Evolutionary conservation across 2,888 invertebrate genomes (phyloP).

Genomic region (Drosophila monieri): DNA sequence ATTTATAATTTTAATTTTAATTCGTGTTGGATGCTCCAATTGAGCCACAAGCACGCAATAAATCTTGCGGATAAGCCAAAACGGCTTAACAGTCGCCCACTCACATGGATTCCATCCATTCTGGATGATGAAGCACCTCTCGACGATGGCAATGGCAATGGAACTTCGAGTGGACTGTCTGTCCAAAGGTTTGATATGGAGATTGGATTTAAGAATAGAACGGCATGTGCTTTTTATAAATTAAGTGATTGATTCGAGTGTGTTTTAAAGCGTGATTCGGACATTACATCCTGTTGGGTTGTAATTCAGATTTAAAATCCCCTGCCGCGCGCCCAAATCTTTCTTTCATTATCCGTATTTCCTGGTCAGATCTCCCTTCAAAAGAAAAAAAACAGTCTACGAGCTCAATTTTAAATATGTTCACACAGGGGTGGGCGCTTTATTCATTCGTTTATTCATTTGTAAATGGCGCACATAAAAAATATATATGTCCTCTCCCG

Average conservation of each 20-base stretch:
- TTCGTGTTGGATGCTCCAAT: slow-evolving; percentile 61
- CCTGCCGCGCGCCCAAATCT: slow-evolving; percentile 19
- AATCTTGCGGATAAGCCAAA: slow-evolving; percentile 59
- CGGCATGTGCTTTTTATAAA: slow-evolving; percentile 27
- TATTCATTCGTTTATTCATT: slow-evolving; percentile 71
- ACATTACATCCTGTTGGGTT: slow-evolving; percentile 34
- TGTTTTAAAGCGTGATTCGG: background rate
- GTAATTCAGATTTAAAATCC: slow-evolving; percentile 9
- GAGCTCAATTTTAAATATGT: slow-evolving; percentile 40
- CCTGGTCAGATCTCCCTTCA: slow-evolving; percentile 11
- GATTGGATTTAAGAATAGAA: slow-evolving; percentile 36
- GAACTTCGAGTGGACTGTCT: slow-evolving; percentile 33
- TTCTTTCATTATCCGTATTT: slow-evolving; percentile 37
- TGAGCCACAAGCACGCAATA: slow-evolving; percentile 68
- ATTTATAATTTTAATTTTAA: slow-evolving; percentile 52
- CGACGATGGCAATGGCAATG: slow-evolving; percentile 28
- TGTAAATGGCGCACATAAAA: slow-evolving; percentile 69
- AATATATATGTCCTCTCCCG: slow-evolving; percentile 52
- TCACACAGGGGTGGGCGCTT: slow-evolving; percentile 43
- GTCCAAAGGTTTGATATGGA: slow-evolving; percentile 21
- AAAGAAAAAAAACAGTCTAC: background rate
- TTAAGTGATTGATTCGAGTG: background rate
- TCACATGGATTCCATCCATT: slow-evolving; percentile 22
- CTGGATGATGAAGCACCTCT: slow-evolving; percentile 37
- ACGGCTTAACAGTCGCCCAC: slow-evolving; percentile 46